Base-by-base conservation (phyloP, 2,113 vertebrate genomes). In the Oenanthe melanoleuca region DNA sequence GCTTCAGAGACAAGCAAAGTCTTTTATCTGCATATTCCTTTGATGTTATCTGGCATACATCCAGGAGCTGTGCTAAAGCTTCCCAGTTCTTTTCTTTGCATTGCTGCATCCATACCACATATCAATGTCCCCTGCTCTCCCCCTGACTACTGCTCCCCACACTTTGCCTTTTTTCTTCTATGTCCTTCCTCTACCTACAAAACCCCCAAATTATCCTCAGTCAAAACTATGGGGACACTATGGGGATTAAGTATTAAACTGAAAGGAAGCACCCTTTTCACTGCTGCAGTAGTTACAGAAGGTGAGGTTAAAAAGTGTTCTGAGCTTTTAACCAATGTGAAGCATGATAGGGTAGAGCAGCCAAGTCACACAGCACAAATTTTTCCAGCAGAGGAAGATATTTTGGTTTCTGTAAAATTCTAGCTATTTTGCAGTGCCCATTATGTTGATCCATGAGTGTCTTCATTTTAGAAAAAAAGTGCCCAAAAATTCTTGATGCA, bases 301-400 rank as follows among this genome's bases (percentile, higher is more conserved):
- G 7, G 11, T 1, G 1, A 1, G 4, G 18, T 18, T 18, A 9
- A 56, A 67, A 40, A 3, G 1, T n/a, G 16, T 64, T 80, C 63
- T 64, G 29, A 91, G 44, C 60, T 38, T 67, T 77, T 67, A 79
- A 79, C 29, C 44, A 74, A 37, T 1, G 6, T 42, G 47, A 86
- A 78, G 60, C 24, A 74, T 34, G 14, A 34, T 66, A 44, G 6
- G 4, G 40, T 44, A 93, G 71, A 81, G 12, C 29, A 81, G 42
- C 49, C 89, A 94, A 87, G 49, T 89, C 78, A 82, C 53, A 71
- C 22, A 91, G 59, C 33, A 60, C 26, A 60, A 66, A 63, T 1
- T 3, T 81, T 91, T 91, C 65, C 80, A 95, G 40, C 23, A 89
- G 33, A 74, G 33, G 86, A 95, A 81, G 34, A 44, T 38, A 67